Evolutionary conservation across 2,113 vertebrate species (phyloP), one percentile per base, ranked within the genome.

Genomic region (Paradisaea rubra): DNA sequence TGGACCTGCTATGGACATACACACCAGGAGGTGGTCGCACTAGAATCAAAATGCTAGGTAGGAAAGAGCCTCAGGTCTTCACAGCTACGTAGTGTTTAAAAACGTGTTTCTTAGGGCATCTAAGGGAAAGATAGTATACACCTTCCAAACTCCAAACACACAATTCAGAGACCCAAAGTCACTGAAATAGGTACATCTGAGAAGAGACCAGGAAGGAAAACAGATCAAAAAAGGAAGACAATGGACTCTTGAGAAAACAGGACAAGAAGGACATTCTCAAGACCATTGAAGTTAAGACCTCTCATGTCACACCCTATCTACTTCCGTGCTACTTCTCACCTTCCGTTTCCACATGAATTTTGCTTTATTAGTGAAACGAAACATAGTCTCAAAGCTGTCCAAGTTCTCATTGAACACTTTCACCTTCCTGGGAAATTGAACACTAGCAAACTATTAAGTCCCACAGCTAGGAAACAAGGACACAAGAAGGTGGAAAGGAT

Each of bases 1-100:
- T 3, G 49, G 25, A 33, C 28, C 35, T 80, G 53, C 63, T 28
- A 16, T 0, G 0, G 28, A 39, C 27, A 10, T 0, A 30, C 0
- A 23, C 35, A 73, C 16, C 60, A 27, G 18, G 11, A 74, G 59
- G 8, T 21, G 68, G 41, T 14, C 54, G 37, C 19, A 47, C 8
- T 56, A 56, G 33, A 88, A 74, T 5, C 47, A 47, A 77, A 77
- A 59, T 6, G 23, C 23, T 60, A 5, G 2, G 1, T 3, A 37
- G 52, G 5, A 70, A 22, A 47, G 28, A 81, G 44, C 23, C 30
- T 44, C 63, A 50, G 23, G 14, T 73, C 71, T 65, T 8, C 25
- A 20, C 59, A 73, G 20, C 59, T 59, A 86, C 2, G 0, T 0
- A 30, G 27, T 13, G 5, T 16, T 76, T 73, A 66, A 63, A 72